Evolutionary conservation across 2,797 vertebrate species (phyloP), one percentile per base, ranked within the genome.

Genomic region (Melanotaenia nigrans): DNA sequence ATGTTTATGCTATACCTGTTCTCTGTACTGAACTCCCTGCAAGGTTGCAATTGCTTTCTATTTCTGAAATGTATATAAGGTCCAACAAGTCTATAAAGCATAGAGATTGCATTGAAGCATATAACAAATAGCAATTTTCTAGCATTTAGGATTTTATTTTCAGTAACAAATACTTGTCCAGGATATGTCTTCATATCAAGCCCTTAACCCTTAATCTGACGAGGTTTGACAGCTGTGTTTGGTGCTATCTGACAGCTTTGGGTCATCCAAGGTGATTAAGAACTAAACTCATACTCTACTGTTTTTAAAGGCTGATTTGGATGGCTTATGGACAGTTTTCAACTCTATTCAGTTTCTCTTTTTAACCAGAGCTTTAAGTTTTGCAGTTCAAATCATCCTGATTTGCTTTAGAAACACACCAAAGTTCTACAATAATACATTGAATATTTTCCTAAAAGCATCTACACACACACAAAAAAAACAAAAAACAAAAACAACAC

Each of bases 1-100:
- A 78, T 94, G 24, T 79, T 93, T 60, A 92, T 97, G 75, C 86
- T 96, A 38, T 99, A 97, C 78, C 80, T 97, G 61, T 99, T 98
- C 91, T 84, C 95, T 67, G 91, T 92, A 77, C 94, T 96, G 81
- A 98, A 97, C 91, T 95, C 93, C 16, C 86, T 97, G 61, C 96
- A 98, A 96, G 96, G 96, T 97, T 89, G 0, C 32, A 0, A 2
- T 56, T 71, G 9, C 2, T 9, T 54, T 30, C 55, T 16, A 20
- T 12, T 62, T 1, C 35, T 54, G 24, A 65, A 61, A 22, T n/a
- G 24, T 57, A 24, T 5, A 32, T 47, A 5, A 78, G 16, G 1
- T 68, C 45, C 45, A 30, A 40, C 22, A 45, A 6, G 2, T 65
- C 8, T 40, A 20, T 8, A 60, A 40, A 16, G 18, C 45, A 45